Evolutionary conservation across 2,797 vertebrate genomes (phyloP), one percentile per base, ranked within the genome.

Genomic region (Channa striata): DNA sequence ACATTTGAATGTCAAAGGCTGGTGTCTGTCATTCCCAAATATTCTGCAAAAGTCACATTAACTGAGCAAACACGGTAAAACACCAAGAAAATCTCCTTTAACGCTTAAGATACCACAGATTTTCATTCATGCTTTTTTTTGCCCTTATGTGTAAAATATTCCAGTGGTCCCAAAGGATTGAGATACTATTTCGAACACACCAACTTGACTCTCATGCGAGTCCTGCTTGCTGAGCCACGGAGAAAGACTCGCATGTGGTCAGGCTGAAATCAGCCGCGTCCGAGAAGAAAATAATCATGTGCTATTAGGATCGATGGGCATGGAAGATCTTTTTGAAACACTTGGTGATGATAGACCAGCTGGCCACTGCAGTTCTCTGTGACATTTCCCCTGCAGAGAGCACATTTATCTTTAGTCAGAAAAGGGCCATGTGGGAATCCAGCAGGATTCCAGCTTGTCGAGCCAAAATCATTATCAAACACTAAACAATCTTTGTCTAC

Each of bases 201-300:
- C 25, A 30, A 30, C 25, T 4, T 30, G 25, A 30, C 25, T 33
- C 59, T 72, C 42, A 21, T 34, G 17, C 44, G 58, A 2, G 1
- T 1, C 4, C 16, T 11, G 49, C 67, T 52, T 48, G 46, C 11
- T 59, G 39, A 23, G 5, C 0, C 25, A 17, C 21, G 36, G 58
- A 8, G 23, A 17, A 19, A 9, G 25, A 20, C 17, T 66, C 5
- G 40, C 57, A 47, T 47, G 56, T 8, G 44, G 47, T 59, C 48
- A 47, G 77, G 70, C 72, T 44, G 49, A 48, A 79, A 78, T 82
- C 68, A 79, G n/a, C 68, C 44, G 33, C 70, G 48, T 21, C 14
- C 9, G 21, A 62, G 58, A 61, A 40, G 44, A 60, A 67, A 65
- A 80, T 74, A 74, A 80, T 46, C 63, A 70, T 52, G 65, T 16